Evolutionary conservation across 2,113 vertebrate genomes (phyloP), one percentile per base, ranked within the genome.

Genomic region (Phalacrocorax aristotelis): DNA sequence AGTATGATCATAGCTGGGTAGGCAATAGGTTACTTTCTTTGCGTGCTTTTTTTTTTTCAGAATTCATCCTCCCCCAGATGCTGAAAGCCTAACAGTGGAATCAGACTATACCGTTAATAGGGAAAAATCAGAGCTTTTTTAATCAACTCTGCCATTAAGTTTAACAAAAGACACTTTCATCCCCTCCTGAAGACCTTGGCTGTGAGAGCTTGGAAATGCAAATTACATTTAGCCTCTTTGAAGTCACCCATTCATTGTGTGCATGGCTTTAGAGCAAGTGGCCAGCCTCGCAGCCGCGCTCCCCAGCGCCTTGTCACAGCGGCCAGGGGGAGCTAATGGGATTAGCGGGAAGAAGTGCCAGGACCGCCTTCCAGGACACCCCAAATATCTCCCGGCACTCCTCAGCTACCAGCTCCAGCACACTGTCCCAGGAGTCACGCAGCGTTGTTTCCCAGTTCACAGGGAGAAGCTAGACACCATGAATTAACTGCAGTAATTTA

Each of bases 121-220:
- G 76, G 80, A 62, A 83, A 96, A 95, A 94, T 83, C 93, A 36
- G 77, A 76, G 54, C 52, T 77, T 86, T 91, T 95, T 88, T 76
- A 93, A 97, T 95, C 94, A 93, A 78, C 78, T 70, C 93, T 48
- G 82, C 95, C 89, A 93, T 93, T 94, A 96, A 54, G 51, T 81
- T 95, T 25, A 89, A 97, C 95, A 97, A 97, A 97, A 95, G 94
- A 32, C 87, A 95, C 94, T 97, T 97, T 95, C 96, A 97, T 89
- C 81, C 71, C 80, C n/a, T 89, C 86, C 70, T 3, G 61, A 82
- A 91, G 96, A 77, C 91, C 91, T 95, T 64, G 92, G 90, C 89
- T 95, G 89, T 20, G 86, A 87, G 65, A 58, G 89, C 77, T 96
- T 95, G 96, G 95, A 95, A 95, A 97, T 96, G 94, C 95, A 97